These are phyloP conservation scores for Chitala chitala DNA, from an alignment of 2,113 vertebrate genomes.

Conservation along the genomic window DNA sequence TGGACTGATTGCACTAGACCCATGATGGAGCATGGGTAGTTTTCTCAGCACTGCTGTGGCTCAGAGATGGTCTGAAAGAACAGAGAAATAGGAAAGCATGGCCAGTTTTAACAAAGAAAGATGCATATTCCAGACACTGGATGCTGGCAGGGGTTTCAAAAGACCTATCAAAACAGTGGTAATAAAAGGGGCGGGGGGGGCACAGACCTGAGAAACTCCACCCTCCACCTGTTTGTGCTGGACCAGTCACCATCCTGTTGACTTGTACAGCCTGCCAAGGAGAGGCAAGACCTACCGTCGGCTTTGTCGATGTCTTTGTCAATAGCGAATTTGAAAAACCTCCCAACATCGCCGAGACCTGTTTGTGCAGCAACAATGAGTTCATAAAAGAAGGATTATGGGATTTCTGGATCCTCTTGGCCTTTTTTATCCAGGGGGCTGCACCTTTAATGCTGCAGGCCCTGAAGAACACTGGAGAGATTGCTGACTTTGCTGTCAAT, in stretches of 20 bases:
- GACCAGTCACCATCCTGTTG: slow-evolving; percentile 27
- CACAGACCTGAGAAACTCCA: neutral
- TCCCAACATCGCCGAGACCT: slow-evolving; percentile 21
- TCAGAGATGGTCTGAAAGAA: neutral
- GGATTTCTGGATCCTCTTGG: neutral
- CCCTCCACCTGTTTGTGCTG: slow-evolving; percentile 2
- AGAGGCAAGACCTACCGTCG: neutral
- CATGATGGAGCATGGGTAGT: too few species aligned
- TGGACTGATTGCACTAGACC: neutral
- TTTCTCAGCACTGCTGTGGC: neutral
- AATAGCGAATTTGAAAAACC: slow-evolving; percentile 37
- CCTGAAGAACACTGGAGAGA: neutral
- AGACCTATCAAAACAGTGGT: neutral
- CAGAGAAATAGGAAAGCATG: neutral
- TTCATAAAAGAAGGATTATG: slow-evolving; percentile 41
- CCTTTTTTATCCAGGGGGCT: neutral
- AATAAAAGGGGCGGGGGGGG: slow-evolving; percentile 1
- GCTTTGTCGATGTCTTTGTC: slow-evolving; percentile 29
- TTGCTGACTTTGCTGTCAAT: neutral
- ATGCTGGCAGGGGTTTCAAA: slow-evolving; percentile 3
- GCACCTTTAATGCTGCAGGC: slow-evolving; percentile 5
- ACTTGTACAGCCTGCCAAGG: slow-evolving; percentile 10
- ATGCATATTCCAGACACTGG: neutral
- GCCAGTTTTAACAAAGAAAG: neutral
- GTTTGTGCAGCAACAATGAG: slow-evolving; percentile 29